phyloP scores from a whole-genome alignment of 2,888 invertebrate genomes.

The Tiliacea citrago region DNA sequence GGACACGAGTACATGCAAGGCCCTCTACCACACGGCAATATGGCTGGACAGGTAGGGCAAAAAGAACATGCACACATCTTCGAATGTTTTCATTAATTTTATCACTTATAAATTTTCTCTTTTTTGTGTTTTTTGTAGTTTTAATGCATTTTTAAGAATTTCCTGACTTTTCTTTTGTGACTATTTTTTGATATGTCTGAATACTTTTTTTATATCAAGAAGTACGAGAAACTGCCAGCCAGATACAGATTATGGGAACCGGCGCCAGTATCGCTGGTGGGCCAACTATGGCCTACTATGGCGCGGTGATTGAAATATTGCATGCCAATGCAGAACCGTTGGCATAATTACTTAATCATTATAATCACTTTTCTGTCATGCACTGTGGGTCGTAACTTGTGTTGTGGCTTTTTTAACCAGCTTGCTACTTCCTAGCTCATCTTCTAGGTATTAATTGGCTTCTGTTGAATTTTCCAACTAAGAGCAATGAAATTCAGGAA shows the following conservation, averaged over 20 bases:
- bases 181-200: constrained; percentile 27
- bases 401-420: too few relatives aligned
- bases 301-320: neutral
- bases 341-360: neutral
- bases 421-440: neutral
- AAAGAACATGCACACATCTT: constrained; percentile 79
- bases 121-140: constrained; percentile 59
- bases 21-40: constrained; percentile 82
- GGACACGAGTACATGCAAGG: constrained; percentile 80
- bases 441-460: neutral
- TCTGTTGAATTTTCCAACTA: neutral
- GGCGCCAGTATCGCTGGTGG: constrained; percentile 8
- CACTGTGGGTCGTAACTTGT: too few relatives aligned
- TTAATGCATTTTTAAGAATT: constrained; percentile 50
- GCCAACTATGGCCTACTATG: neutral
- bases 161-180: constrained; percentile 12
- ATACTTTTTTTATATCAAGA: constrained; percentile 29
- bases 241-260: neutral
- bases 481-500: neutral
- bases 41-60: constrained; percentile 84
- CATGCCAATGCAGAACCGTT: neutral
- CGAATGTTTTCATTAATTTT: constrained; percentile 23
- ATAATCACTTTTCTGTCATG: neutral
- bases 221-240: constrained; percentile 6
- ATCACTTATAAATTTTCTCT: constrained; percentile 59